Percentiles rank a stretch among this genome's conserved stretches.
Conservation (phyloP, 2,797 vertebrate species). For the Poecilia gillii region DNA sequence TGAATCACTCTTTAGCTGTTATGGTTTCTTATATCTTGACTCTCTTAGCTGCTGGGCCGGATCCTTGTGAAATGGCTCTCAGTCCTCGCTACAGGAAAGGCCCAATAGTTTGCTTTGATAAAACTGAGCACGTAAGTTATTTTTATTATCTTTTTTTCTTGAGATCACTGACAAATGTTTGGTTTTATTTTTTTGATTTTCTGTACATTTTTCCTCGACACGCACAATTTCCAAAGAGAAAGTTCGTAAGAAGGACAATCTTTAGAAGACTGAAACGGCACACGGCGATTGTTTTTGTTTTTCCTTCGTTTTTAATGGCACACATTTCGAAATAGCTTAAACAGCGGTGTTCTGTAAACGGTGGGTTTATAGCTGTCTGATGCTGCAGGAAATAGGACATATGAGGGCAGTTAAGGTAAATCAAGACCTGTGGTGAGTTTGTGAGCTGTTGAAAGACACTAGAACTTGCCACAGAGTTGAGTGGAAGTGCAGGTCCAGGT, state of each 20-base stretch:
- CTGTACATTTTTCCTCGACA: neutral
- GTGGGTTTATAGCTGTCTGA: conserved; percentile 4
- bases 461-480: neutral
- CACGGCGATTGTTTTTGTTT: neutral
- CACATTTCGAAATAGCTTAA: conserved; percentile 3
- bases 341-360: neutral
- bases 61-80: conserved; percentile 89
- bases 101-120: conserved; percentile 90
- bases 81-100: conserved; percentile 93
- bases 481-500: neutral
- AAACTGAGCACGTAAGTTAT: conserved; percentile 86
- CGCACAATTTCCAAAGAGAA: neutral
- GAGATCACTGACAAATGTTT: conserved; percentile 3
- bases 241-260: neutral
- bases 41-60: conserved; percentile 86
- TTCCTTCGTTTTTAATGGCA: neutral
- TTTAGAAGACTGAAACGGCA: neutral
- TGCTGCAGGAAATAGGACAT: conserved; percentile 11
- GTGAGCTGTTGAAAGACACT: conserved; percentile 13
- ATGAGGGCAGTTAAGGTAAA: conserved; percentile 16
- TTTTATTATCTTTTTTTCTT: conserved; percentile 16
- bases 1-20: conserved; percentile 9
- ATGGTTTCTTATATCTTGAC: conserved; percentile 77
- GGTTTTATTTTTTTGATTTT: neutral
- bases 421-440: neutral